Evolutionary conservation across 1,140 invertebrate species (phyloP), one percentile per base, ranked within the genome.

Genomic region (Coptotermes formosanus): DNA sequence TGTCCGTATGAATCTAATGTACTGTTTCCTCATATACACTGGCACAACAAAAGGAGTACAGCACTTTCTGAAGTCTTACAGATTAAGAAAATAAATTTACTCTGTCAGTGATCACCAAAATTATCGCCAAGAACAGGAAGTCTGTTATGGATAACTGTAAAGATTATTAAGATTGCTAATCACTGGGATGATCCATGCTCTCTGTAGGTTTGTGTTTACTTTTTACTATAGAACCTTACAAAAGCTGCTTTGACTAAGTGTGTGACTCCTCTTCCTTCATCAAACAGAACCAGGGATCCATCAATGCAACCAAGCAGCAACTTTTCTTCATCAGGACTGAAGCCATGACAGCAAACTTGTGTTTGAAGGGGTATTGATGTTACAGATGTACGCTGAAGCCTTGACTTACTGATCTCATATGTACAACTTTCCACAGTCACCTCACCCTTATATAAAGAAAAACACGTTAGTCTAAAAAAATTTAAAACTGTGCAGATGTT

Each of bases 261-360:
- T 11, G 94, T 95, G 3, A 93, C 92, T 84, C 94, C 93, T 89
- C 92, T 92, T 21, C 91, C 92, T 85, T 94, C 91, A 91, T 95
- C 94, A 86, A 95, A 93, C n/a, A 96, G 90, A n/a, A 95, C 95
- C 86, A 97, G 90, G 45, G 95, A 94, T 23, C 94, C 94, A 92
- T 97, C 95, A 86, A 95, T 95, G 89, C 95, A 96, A 69, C 95
- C 95, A 75, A 96, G 89, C 43, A 96, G 90, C 38, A 96, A 90
- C 89, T 94, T 94, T 88, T 96, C 95, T 90, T 95, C 94, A 89
- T 94, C 92, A 1, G 94, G 94, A 89, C 94, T 95, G 88, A 95
- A 94, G 88, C 92, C 91, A 69, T 93, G 91, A 87, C 93, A 95
- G 88, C 94, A 94, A 44, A 95, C 94, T 88, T 95, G 94, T 0